phyloP scores from a whole-genome alignment of 2,888 invertebrate genomes.

The Oeneis ivallda region DNA sequence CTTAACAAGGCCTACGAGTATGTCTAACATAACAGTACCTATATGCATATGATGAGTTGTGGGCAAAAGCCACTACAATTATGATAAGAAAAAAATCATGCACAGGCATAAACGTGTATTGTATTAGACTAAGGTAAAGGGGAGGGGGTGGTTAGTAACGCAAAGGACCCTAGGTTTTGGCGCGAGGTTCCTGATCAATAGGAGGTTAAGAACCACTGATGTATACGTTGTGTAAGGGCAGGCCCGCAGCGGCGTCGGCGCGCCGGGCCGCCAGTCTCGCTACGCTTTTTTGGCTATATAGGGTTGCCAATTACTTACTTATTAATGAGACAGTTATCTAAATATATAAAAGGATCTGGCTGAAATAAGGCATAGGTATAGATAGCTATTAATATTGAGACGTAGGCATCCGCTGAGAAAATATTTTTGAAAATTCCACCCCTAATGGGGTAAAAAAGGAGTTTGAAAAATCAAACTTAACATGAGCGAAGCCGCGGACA shows the following conservation, averaged over 20 bases:
- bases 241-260: conserved; percentile 66
- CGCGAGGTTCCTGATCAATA: conserved; percentile 35
- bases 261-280: conserved; percentile 54
- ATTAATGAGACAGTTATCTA: conserved; percentile 23
- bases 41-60: too few species aligned
- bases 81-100: conserved; percentile 15
- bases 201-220: conserved; percentile 38
- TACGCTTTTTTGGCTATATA: conserved; percentile 61
- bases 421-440: too few species aligned
- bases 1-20: too few species aligned
- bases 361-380: too few species aligned
- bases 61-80: too few species aligned
- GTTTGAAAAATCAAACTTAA: too few species aligned
- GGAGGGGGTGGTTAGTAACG: conserved; percentile 35
- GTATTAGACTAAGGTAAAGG: conserved; percentile 25
- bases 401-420: too few species aligned
- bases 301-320: conserved; percentile 52
- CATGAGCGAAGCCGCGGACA: too few species aligned
- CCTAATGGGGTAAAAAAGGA: too few species aligned
- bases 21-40: too few species aligned
- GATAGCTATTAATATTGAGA: too few species aligned
- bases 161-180: conserved; percentile 35
- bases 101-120: conserved; percentile 21
- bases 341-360: too few species aligned
- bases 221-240: conserved; percentile 74